These are phyloP conservation scores for Triops cancriformis DNA, from an alignment of 1,140 invertebrate genomes.

Conservation along the genomic window DNA sequence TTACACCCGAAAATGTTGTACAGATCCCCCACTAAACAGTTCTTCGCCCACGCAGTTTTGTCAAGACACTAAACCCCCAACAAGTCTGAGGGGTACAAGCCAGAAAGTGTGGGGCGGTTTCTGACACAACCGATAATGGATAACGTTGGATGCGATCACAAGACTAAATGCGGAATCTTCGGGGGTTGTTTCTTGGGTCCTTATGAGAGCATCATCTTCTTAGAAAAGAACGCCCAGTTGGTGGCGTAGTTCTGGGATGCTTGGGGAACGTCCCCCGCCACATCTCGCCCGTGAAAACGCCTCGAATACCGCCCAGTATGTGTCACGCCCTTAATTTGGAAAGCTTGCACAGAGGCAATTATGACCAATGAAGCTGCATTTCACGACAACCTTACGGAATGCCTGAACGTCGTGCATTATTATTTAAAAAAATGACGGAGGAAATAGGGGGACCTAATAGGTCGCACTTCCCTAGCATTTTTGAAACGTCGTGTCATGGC, in stretches of 20 bases:
- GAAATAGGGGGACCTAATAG: neutral
- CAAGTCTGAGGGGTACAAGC: no score
- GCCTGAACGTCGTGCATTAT: neutral
- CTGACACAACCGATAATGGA: neutral
- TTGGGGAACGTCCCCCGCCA: neutral
- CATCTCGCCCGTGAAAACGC: neutral
- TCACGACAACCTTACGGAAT: neutral
- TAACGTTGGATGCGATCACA: neutral
- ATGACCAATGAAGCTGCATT: neutral
- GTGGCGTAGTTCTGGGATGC: neutral
- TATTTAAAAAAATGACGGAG: neutral
- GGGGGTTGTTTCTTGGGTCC: neutral
- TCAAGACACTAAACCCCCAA: neutral
- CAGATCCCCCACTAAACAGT: neutral
- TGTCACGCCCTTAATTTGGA: slow-evolving; percentile 13
- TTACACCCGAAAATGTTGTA: neutral
- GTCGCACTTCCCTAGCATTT: neutral
- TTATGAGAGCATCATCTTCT: neutral
- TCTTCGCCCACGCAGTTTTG: neutral
- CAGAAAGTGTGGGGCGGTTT: neutral
- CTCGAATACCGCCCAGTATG: neutral
- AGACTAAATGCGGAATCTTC: neutral
- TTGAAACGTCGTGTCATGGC: neutral
- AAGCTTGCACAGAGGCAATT: neutral
- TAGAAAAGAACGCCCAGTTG: neutral